Percentiles rank a stretch among this genome's conserved stretches.
These are phyloP conservation scores for Coronaproctus castanopsis DNA, from an alignment of 2,888 invertebrate genomes.

Conservation along the genomic window DNA sequence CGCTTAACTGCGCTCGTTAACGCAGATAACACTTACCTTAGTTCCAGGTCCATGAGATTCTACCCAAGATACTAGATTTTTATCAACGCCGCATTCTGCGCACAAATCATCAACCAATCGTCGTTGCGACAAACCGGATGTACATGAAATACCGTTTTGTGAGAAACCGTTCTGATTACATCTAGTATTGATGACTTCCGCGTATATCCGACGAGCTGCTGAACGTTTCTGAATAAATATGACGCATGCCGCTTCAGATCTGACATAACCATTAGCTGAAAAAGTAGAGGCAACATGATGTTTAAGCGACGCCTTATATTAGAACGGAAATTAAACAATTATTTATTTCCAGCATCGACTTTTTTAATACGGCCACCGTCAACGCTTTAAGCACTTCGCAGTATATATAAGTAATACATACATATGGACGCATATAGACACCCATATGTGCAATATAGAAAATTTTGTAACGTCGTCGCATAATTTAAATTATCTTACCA, in stretches of 20 bases:
- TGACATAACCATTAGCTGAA: conserved; percentile 16
- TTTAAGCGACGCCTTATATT: too few relatives aligned
- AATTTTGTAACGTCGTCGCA: too few relatives aligned
- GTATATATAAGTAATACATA: too few relatives aligned
- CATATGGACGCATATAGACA: too few relatives aligned
- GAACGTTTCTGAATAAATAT: conserved; percentile 11
- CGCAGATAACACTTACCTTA: too few relatives aligned
- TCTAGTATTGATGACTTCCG: conserved; percentile 10
- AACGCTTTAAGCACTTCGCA: too few relatives aligned
- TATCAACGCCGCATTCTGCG: conserved; percentile 6
- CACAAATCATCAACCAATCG: conserved; percentile 11
- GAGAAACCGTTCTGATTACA: conserved; percentile 15
- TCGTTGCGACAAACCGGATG: conserved; percentile 13
- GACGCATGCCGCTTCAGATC: conserved; percentile 14
- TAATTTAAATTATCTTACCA: too few relatives aligned
- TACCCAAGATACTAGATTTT: conserved; percentile 11
- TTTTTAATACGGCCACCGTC: not conserved
- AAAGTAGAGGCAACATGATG: too few relatives aligned
- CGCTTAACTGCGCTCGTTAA: too few relatives aligned
- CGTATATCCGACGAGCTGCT: conserved; percentile 14
- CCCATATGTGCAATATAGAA: too few relatives aligned
- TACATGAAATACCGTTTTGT: too few relatives aligned
- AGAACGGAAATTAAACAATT: too few relatives aligned
- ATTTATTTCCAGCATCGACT: not conserved
- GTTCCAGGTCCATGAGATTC: conserved; percentile 16